Evolutionary conservation across 2,888 invertebrate species (phyloP).

Genomic region (Hofmannophila pseudospretella): DNA sequence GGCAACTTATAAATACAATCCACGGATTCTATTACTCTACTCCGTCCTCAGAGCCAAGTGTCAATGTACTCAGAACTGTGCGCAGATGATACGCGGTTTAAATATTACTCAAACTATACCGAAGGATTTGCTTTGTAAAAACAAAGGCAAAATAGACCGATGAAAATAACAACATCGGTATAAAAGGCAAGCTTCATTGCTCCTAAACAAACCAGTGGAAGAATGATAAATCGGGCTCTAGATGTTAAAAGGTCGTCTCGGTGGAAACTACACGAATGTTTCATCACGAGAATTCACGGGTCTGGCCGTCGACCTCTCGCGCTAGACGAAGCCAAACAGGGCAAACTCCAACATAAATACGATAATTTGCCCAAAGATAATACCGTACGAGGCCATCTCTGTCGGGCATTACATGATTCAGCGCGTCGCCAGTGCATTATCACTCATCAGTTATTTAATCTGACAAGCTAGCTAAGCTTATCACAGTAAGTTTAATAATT

Average conservation of each 20-base stretch:
- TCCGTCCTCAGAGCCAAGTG: slow-evolving; percentile 25
- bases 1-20: not conserved
- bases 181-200: too few relatives aligned
- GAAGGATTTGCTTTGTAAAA: not conserved
- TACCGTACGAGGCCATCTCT: slow-evolving; percentile 34
- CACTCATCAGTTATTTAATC: not conserved
- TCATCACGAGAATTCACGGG: slow-evolving; percentile 18
- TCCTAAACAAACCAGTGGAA: slow-evolving; percentile 9
- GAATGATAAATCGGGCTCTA: slow-evolving; percentile 19
- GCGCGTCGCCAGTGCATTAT: slow-evolving; percentile 14
- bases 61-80: slow-evolving; percentile 32
- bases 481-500: slow-evolving; percentile 13
- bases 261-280: slow-evolving; percentile 32
- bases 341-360: slow-evolving; percentile 16
- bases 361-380: slow-evolving; percentile 45
- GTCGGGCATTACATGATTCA: slow-evolving; percentile 51
- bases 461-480: not conserved
- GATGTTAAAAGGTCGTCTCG: slow-evolving; percentile 17
- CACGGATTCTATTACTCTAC: not conserved
- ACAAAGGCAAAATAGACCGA: not conserved
- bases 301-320: slow-evolving; percentile 34
- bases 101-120: not conserved
- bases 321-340: slow-evolving; percentile 35
- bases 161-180: too few relatives aligned
- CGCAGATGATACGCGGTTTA: not conserved